A percentile compares a stretch with the other conserved stretches of the same genome.
Conservation (phyloP, 2,797 vertebrate genomes). For the Premnoplex brunnescens region DNA sequence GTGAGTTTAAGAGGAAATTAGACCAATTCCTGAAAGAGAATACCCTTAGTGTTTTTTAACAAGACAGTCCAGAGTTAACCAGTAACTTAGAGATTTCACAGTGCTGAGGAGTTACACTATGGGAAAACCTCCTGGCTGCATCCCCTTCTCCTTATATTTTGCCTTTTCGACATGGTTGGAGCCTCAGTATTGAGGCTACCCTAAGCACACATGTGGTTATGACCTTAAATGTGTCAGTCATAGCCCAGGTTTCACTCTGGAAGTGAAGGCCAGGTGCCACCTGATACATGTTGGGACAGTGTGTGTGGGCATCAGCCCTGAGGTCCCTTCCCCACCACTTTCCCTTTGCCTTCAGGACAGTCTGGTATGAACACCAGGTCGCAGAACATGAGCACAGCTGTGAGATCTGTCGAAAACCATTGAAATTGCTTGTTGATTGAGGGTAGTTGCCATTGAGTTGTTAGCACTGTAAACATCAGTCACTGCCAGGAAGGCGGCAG, state of each 20-base stretch:
- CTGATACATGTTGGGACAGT: rapidly evolving
- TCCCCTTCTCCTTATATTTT: not conserved
- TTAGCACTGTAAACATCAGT: not conserved
- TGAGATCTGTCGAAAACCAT: not conserved
- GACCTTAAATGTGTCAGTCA: not conserved
- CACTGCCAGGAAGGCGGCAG: not conserved
- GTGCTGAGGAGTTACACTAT: not conserved
- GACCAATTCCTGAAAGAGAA: not conserved
- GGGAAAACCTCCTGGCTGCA: not conserved
- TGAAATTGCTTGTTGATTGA: not conserved
- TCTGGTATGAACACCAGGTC: not conserved
- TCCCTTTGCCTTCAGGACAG: not conserved
- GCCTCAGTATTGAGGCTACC: not conserved
- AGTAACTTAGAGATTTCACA: not conserved
- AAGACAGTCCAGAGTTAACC: not conserved
- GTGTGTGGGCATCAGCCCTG: rapidly evolving
- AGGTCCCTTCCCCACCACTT: rapidly evolving
- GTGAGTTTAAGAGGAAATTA: not conserved
- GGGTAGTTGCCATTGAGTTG: rapidly evolving
- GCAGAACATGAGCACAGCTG: rapidly evolving
- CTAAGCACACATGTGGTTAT: not conserved
- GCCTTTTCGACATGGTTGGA: not conserved
- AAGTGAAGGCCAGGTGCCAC: not conserved
- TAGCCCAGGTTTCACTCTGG: not conserved
- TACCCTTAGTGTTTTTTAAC: not conserved